A percentile compares a stretch with the other conserved stretches of the same genome.
These are phyloP conservation scores for Oncorhynchus keta DNA, from an alignment of 2,113 vertebrate species.

Conservation along the genomic window DNA sequence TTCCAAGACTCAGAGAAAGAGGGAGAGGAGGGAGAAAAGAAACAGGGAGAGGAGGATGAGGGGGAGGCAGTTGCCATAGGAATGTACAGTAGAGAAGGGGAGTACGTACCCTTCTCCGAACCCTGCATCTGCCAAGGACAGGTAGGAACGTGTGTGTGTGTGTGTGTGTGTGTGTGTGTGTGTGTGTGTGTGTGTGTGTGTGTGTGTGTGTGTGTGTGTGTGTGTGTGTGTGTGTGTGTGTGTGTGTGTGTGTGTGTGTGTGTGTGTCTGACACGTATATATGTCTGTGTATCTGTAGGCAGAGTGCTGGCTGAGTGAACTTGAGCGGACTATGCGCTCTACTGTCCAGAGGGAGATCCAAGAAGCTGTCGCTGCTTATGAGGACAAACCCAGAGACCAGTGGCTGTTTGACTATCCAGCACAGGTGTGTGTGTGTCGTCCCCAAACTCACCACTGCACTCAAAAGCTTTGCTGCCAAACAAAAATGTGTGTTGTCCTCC, in stretches of 20 bases:
- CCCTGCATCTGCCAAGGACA: conserved; percentile 69
- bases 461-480: not conserved
- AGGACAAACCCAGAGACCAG: conserved; percentile 75
- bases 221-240: not conserved
- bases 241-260: not conserved
- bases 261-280: not conserved
- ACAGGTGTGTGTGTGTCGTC: conserved; percentile 52
- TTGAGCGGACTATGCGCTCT: conserved; percentile 67
- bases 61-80: conserved; percentile 53
- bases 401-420: conserved; percentile 79
- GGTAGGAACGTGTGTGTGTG: conserved; percentile 40
- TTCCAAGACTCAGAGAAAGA: conserved; percentile 61
- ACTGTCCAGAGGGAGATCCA: conserved; percentile 71
- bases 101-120: conserved; percentile 71
- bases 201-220: not conserved
- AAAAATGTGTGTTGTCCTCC: too few relatives aligned
- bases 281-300: conserved; percentile 47
- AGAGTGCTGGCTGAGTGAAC: conserved; percentile 67
- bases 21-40: conserved; percentile 36
- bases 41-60: conserved; percentile 22
- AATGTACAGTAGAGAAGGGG: conserved; percentile 77
- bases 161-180: not conserved
- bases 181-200: not conserved
- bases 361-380: conserved; percentile 66
- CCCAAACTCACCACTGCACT: too few relatives aligned